Evolutionary conservation across 1,140 invertebrate species (phyloP).

Genomic region (Cheumatopsyche charites): DNA sequence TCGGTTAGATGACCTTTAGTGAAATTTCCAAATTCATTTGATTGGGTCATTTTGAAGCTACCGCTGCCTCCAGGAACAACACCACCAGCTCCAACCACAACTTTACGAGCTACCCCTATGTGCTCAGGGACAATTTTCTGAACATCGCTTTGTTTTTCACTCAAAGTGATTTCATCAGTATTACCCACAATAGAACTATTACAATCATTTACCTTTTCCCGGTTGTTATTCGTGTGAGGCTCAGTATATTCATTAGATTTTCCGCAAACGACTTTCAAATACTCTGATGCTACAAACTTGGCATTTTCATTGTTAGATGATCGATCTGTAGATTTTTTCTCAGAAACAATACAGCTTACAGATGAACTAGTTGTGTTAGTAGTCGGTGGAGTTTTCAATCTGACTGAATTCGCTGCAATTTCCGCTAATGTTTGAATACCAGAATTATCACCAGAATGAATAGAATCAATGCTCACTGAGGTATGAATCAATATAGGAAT

Average conservation of each 20-base stretch:
- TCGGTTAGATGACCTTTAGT: conserved; percentile 65
- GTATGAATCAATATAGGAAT: conserved; percentile 36
- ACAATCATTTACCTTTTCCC: conserved; percentile 32
- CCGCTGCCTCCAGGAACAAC: conserved; percentile 59
- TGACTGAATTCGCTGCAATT: conserved; percentile 55
- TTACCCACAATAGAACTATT: conserved; percentile 5
- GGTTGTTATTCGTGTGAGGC: conserved; percentile 13
- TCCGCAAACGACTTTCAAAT: conserved; percentile 65
- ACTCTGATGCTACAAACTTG: conserved; percentile 67
- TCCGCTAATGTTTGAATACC: conserved; percentile 58
- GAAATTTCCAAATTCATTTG: conserved; percentile 59
- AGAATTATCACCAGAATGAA: conserved; percentile 52
- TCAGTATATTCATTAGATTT: conserved; percentile 53
- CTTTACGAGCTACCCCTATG: conserved; percentile 58
- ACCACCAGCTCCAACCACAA: conserved; percentile 58
- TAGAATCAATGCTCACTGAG: conserved; percentile 53
- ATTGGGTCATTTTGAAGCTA: conserved; percentile 57
- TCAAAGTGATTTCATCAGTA: conserved; percentile 32
- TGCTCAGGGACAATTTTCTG: conserved; percentile 42
- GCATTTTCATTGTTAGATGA: conserved; percentile 59
- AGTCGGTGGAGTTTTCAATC: conserved; percentile 53
- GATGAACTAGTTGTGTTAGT: background rate
- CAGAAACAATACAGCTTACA: no score
- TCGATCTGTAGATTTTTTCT: conserved; percentile 42
- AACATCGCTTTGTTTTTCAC: conserved; percentile 41